Base-by-base conservation (phyloP, 1,140 invertebrate species). In the Macrobrachium rosenbergii region DNA sequence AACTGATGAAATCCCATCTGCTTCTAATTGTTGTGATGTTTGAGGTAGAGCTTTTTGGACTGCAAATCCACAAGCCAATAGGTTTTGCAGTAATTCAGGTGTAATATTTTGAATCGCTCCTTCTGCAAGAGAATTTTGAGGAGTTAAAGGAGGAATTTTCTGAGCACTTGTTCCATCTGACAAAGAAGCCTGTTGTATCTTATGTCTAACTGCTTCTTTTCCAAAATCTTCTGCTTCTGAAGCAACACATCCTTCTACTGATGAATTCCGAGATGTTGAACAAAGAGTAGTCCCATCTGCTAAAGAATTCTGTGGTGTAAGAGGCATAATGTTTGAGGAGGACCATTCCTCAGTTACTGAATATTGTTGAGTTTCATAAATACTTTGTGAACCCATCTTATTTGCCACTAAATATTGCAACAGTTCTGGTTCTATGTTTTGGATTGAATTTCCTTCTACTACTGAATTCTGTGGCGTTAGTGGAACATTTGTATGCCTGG, bases 271-370 rank as follows among this genome's bases (percentile, higher is more conserved):
- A 58, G 45, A 3, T 58, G 59, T 11, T 80, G 59, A 19, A 37
- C 28, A 21, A 45, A 63, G 14, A 64, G 19, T 81, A 5, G 5
- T 45, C 11, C 23, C 16, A 28, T 81, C 78, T 28, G 63, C n/a
- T 21, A 78, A 5, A 14, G 76, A 78, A 23, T 59, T 78, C n/a
- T 78, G 76, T 60, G 76, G 52, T 59, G 76, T 78, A 21, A 77
- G 12, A 77, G 75, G 52, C n/a, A 28, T 63, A 19, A 62, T 59
- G 59, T n/a, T 28, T 60, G n/a, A 59, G 8, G 17, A 12, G 59
- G n/a, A 12, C 2, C 12, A 14, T 7, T 14, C 52, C 17, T 21
- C 75, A 17, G 8, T 7, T 5, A 77, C 43, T n/a, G 77, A 14
- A 23, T n/a, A 28, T 28, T 62, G 77, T 79, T 52, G 77, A 60